A percentile compares a stretch with the other conserved stretches of the same genome.
phyloP scores from a whole-genome alignment of 2,888 invertebrate species.

The Hypolimnas misippus region DNA sequence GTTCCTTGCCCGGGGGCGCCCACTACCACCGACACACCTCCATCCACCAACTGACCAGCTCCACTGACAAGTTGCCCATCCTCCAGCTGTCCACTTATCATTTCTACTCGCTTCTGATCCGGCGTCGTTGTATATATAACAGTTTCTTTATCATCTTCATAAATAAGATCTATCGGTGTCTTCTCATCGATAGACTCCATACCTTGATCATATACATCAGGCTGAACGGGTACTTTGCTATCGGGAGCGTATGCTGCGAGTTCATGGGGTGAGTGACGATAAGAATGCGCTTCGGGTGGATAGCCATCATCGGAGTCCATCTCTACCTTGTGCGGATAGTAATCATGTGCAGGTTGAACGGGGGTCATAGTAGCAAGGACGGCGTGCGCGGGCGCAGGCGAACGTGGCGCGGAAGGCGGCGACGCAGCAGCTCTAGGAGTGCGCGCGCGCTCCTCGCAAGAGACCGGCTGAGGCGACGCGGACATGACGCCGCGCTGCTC shows the following conservation, averaged over 20 bases:
- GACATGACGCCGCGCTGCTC: conserved; percentile 72
- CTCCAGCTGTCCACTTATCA: conserved; percentile 87
- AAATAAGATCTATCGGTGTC: conserved; percentile 91
- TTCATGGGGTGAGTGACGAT: conserved; percentile 83
- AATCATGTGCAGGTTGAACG: conserved; percentile 91
- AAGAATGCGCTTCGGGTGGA: conserved; percentile 85
- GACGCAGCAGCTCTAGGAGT: conserved; percentile 76
- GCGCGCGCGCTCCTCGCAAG: conserved; percentile 73
- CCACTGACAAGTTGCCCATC: conserved; percentile 83
- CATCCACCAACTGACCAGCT: conserved; percentile 77
- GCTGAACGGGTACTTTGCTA: conserved; percentile 84
- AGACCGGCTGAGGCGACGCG: conserved; percentile 72
- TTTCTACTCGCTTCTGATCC: conserved; percentile 92
- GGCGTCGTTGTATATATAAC: conserved; percentile 92
- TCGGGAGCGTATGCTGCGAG: conserved; percentile 79
- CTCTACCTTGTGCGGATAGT: conserved; percentile 84
- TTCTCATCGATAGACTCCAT: conserved; percentile 86
- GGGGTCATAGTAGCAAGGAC: conserved; percentile 95
- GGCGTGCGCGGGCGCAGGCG: conserved; percentile 88
- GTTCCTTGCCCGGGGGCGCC: conserved; percentile 82
- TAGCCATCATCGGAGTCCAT: conserved; percentile 85
- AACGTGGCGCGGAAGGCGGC: conserved; percentile 80
- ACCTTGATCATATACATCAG: conserved; percentile 78
- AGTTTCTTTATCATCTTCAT: conserved; percentile 93
- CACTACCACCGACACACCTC: conserved; percentile 81